Conservation (phyloP, 1,140 invertebrate species). For the Teleopsis dalmanni region DNA sequence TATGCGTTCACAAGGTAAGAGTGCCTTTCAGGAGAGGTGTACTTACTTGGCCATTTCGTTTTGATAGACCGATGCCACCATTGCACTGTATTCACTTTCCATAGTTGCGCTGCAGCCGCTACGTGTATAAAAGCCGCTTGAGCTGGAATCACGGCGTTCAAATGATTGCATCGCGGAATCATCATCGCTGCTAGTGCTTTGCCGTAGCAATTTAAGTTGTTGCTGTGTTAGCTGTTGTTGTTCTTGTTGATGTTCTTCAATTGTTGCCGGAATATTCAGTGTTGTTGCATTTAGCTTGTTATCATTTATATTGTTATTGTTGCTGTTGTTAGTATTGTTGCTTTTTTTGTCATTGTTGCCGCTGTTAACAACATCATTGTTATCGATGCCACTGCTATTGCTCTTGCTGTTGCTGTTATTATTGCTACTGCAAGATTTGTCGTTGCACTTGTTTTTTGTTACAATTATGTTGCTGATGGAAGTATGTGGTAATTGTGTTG, state of each 20-base stretch:
- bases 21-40: too few relatives aligned
- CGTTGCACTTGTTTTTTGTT: neutral
- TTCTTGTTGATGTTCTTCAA: slow-evolving; percentile 24
- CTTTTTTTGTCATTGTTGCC: neutral
- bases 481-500: slow-evolving; percentile 1
- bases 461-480: slow-evolving; percentile 11
- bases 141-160: slow-evolving; percentile 17
- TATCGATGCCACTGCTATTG: neutral
- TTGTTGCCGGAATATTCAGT: slow-evolving; percentile 18
- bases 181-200: too few relatives aligned
- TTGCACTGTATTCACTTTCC: slow-evolving; percentile 37
- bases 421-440: neutral
- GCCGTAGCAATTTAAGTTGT: slow-evolving; percentile 19
- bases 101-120: slow-evolving; percentile 16
- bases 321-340: neutral
- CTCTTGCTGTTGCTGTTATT: neutral
- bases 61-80: slow-evolving; percentile 35
- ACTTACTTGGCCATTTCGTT: slow-evolving; percentile 32
- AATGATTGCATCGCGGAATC: slow-evolving; percentile 34
- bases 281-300: slow-evolving; percentile 16
- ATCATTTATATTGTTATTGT: neutral
- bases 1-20: too few relatives aligned
- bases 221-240: slow-evolving; percentile 18
- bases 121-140: neutral
- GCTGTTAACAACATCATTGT: neutral